Percentiles rank a stretch among this genome's conserved stretches.
Conservation (phyloP, 2,888 invertebrate genomes). For the Teinopalpus imperialis region DNA sequence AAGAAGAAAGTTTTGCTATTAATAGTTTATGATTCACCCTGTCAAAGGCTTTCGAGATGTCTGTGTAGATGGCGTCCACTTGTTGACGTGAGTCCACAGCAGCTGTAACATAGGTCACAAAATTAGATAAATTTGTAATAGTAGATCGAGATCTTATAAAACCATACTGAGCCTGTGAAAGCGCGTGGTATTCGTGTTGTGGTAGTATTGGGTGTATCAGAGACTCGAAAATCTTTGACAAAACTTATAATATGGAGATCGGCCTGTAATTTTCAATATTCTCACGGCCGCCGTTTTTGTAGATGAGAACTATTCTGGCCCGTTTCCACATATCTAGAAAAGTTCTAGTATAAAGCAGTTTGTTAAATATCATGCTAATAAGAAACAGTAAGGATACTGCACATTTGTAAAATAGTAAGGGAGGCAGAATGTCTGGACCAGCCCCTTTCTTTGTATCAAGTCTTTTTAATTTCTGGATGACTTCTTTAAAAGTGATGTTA, state of each 20-base stretch:
- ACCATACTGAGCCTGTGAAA: slow-evolving; percentile 10
- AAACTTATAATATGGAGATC: slow-evolving; percentile 1
- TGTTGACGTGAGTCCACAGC: slow-evolving; percentile 3
- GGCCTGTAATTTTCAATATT: slow-evolving; percentile 15
- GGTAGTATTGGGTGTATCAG: slow-evolving; percentile 9
- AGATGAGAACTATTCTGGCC: slow-evolving; percentile 11
- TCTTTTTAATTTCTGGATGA: slow-evolving; percentile 13
- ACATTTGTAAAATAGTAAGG: slow-evolving; percentile 2
- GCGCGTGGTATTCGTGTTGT: background rate
- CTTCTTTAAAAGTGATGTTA: slow-evolving; percentile 3
- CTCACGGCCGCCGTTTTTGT: slow-evolving; percentile 12
- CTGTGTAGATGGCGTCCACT: slow-evolving; percentile 9
- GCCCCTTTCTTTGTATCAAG: slow-evolving; percentile 21
- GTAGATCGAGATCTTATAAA: too few relatives aligned
- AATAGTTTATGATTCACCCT: slow-evolving; percentile 15
- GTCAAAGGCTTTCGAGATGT: slow-evolving; percentile 19
- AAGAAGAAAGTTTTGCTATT: slow-evolving; percentile 5
- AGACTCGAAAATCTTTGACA: slow-evolving; percentile 10
- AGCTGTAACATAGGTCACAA: background rate
- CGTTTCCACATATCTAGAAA: too few relatives aligned
- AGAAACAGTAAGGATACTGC: background rate
- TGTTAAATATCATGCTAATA: slow-evolving; percentile 2
- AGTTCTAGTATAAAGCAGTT: background rate
- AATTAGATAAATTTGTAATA: too few relatives aligned
- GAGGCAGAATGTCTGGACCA: slow-evolving; percentile 10